Conservation (phyloP, 2,113 vertebrate genomes). For the Equus quagga region DNA sequence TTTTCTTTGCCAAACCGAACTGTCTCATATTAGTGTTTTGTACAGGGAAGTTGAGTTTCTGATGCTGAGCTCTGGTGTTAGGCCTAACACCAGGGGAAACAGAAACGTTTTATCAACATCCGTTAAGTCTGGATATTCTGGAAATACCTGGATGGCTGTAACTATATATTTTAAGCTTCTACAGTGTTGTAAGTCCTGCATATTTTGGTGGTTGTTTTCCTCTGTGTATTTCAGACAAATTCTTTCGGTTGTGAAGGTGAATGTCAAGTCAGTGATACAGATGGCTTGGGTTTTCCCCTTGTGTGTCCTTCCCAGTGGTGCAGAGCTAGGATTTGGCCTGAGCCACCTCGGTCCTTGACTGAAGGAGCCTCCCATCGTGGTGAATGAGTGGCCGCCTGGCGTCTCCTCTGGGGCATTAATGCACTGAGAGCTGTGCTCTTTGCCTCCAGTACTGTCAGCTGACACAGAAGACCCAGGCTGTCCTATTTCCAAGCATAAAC, state of each 20-base stretch:
- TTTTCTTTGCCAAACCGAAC: slow-evolving; percentile 21
- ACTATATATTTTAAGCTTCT: background rate
- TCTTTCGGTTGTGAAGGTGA: background rate
- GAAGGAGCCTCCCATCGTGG: background rate
- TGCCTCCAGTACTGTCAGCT: background rate
- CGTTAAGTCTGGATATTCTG: slow-evolving; percentile 1
- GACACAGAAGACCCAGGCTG: background rate
- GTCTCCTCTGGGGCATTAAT: background rate
- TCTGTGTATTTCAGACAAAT: background rate
- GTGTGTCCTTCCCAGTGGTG: background rate
- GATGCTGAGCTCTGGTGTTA: background rate
- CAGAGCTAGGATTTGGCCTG: background rate
- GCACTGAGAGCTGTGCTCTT: background rate
- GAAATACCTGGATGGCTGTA: background rate
- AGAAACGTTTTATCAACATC: background rate
- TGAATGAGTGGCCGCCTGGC: background rate
- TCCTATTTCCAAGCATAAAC: background rate
- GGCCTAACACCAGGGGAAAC: background rate
- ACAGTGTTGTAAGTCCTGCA: background rate
- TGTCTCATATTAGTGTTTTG: slow-evolving; percentile 20
- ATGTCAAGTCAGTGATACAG: background rate
- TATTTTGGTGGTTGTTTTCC: slow-evolving; percentile 25
- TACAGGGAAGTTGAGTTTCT: background rate
- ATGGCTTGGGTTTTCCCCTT: background rate
- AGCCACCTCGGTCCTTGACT: background rate